A percentile compares a stretch with the other conserved stretches of the same genome.
Evolutionary conservation across 1,140 invertebrate genomes (phyloP).

Genomic region (Hyles euphorbiae): DNA sequence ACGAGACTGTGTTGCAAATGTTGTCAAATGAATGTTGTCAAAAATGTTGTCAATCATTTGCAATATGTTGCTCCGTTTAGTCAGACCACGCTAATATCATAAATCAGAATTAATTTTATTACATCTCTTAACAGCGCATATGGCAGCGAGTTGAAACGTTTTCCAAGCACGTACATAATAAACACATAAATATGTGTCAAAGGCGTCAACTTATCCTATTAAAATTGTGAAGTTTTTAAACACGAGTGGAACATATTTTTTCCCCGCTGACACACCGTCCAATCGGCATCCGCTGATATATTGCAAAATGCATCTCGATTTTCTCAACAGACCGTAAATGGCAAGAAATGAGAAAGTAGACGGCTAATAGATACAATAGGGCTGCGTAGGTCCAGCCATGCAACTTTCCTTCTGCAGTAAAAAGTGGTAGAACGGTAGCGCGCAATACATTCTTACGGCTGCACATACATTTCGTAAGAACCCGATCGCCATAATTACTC

Average conservation of each 20-base stretch:
- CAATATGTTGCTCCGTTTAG: constrained; percentile 14
- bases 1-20: too few relatives aligned
- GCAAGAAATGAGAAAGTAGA: constrained; percentile 71
- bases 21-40: too few relatives aligned
- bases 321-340: constrained; percentile 66
- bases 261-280: too few relatives aligned
- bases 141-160: constrained; percentile 1
- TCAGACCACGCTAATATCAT: constrained; percentile 8
- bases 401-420: constrained; percentile 64
- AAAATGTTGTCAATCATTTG: too few relatives aligned
- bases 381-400: constrained; percentile 53
- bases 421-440: constrained; percentile 56
- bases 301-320: constrained; percentile 56
- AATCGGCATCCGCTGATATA: constrained; percentile 31
- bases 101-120: neutral
- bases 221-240: too few relatives aligned
- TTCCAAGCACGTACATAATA: too few relatives aligned
- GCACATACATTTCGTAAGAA: constrained; percentile 63
- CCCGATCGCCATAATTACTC: constrained; percentile 36
- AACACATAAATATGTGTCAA: too few relatives aligned
- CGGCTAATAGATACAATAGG: constrained; percentile 72
- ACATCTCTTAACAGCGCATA: too few relatives aligned
- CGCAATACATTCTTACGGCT: constrained; percentile 42
- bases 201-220: too few relatives aligned
- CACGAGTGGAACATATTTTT: too few relatives aligned